Evolutionary conservation across 2,888 invertebrate species (phyloP).

Genomic region (Sthenelais limicola): DNA sequence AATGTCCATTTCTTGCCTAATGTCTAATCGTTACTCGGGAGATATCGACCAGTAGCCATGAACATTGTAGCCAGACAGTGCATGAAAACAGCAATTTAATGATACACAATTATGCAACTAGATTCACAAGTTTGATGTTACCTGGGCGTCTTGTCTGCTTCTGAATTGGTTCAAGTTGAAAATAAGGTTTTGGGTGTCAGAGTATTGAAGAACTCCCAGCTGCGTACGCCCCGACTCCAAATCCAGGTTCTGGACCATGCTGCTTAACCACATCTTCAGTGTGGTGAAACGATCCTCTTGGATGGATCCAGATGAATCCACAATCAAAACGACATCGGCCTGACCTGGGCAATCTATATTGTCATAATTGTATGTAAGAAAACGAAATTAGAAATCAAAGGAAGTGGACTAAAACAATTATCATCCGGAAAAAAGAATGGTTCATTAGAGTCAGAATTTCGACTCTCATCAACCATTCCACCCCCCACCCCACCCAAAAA

Average conservation of each 20-base stretch:
- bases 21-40: no score
- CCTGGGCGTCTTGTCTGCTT: not conserved
- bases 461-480: no score
- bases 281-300: constrained; percentile 2
- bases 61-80: no score
- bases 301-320: constrained; percentile 33
- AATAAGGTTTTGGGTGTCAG: constrained; percentile 9
- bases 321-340: constrained; percentile 23
- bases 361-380: not conserved
- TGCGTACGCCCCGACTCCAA: not conserved
- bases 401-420: no score
- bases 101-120: no score
- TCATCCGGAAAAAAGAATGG: no score
- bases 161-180: constrained; percentile 19
- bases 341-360: constrained; percentile 4
- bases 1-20: no score
- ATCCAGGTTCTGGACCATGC: constrained; percentile 6
- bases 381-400: not conserved
- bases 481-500: no score
- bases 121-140: no score
- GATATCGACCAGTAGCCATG: no score
- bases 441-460: no score
- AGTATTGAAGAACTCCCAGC: constrained; percentile 23
- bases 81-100: no score
- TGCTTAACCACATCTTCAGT: not conserved